Evolutionary conservation across 1,140 invertebrate genomes (phyloP).

Genomic region (Drosophila ironensis): DNA sequence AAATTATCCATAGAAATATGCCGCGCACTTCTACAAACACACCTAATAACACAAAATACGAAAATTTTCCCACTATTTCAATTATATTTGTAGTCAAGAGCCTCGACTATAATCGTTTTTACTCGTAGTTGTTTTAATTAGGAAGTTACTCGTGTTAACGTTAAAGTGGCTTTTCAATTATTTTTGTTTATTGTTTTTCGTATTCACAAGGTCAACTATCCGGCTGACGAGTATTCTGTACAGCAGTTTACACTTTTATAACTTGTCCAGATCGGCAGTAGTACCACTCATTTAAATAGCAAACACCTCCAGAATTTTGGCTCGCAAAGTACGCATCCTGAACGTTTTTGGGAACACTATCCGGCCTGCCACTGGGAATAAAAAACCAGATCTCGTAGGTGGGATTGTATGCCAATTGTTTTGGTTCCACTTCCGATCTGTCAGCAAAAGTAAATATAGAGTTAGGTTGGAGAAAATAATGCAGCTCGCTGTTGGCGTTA

Average conservation of each 20-base stretch:
- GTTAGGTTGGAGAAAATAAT: neutral
- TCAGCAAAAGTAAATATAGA: neutral
- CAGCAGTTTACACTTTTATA: neutral
- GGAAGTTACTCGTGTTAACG: too few species aligned
- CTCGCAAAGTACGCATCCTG: conserved; percentile 25
- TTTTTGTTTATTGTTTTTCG: too few species aligned
- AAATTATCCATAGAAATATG: too few species aligned
- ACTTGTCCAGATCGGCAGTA: conserved; percentile 15
- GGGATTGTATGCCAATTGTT: conserved; percentile 45
- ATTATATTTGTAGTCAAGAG: too few species aligned
- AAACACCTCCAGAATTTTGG: conserved; percentile 48
- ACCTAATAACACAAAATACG: too few species aligned
- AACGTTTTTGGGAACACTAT: conserved; percentile 1
- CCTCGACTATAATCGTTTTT: too few species aligned
- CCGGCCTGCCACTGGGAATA: conserved; percentile 31
- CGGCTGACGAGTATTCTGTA: neutral
- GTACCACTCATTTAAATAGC: conserved; percentile 41
- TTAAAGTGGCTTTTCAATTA: too few species aligned
- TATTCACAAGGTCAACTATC: neutral
- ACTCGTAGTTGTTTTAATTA: too few species aligned
- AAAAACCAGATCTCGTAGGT: conserved; percentile 64
- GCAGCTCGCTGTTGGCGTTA: neutral
- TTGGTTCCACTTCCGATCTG: neutral
- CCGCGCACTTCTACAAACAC: too few species aligned
- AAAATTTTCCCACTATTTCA: too few species aligned